Evolutionary conservation across 1,140 invertebrate genomes (phyloP).

Genomic region (Triops longicaudatus): DNA sequence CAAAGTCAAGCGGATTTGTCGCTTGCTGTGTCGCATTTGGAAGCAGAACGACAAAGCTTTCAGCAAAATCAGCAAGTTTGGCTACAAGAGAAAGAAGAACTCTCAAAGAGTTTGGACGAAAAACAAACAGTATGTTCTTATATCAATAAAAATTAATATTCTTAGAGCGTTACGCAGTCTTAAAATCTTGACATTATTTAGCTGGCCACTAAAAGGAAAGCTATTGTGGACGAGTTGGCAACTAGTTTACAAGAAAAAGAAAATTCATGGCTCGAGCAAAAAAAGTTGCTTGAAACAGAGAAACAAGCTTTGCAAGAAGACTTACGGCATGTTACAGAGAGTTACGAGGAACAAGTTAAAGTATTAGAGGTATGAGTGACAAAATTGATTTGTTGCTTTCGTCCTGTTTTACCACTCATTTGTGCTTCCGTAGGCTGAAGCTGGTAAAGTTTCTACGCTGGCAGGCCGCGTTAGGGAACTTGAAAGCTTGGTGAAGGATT

Average conservation of each 20-base stretch:
- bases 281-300: not conserved
- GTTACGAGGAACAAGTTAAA: not conserved
- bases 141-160: no score
- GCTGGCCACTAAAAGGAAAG: constrained; percentile 35
- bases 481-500: constrained; percentile 32
- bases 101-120: constrained; percentile 22
- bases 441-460: constrained; percentile 33
- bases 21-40: constrained; percentile 33
- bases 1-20: constrained; percentile 29
- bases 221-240: constrained; percentile 43
- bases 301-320: not conserved
- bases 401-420: not conserved
- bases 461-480: constrained; percentile 34
- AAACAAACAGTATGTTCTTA: constrained; percentile 11
- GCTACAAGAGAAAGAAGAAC: constrained; percentile 19
- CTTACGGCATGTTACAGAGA: not conserved
- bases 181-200: not conserved
- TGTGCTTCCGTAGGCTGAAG: constrained; percentile 25
- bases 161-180: no score
- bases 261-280: constrained; percentile 32
- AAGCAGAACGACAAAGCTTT: constrained; percentile 26
- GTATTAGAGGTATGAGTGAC: not conserved
- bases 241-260: constrained; percentile 42
- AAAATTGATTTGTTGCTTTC: not conserved
- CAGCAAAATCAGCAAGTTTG: constrained; percentile 23